Evolutionary conservation across 2,888 invertebrate genomes (phyloP).

Genomic region (Agrotis clavis): DNA sequence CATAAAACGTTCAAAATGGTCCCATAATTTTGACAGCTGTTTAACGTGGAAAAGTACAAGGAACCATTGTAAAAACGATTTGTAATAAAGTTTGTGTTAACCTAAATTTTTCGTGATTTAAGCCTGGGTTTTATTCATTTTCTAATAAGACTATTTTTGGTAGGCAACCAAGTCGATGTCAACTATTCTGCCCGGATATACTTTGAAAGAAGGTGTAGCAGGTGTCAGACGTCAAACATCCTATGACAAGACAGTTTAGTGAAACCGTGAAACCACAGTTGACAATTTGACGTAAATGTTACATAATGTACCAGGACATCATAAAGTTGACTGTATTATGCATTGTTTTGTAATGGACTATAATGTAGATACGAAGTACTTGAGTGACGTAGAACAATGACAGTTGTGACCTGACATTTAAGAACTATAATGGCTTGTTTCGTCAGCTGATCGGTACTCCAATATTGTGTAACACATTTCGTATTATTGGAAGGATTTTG

Average conservation of each 20-base stretch:
- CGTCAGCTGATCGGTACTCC: background rate
- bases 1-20: too few species aligned
- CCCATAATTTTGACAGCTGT: too few species aligned
- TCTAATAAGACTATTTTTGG: too few species aligned
- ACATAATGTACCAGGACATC: slow-evolving; percentile 34
- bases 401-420: background rate
- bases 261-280: slow-evolving; percentile 17
- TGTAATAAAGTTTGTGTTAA: too few species aligned
- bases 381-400: slow-evolving; percentile 21
- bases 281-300: slow-evolving; percentile 29
- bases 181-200: too few species aligned
- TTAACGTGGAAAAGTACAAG: too few species aligned
- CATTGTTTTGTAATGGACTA: slow-evolving; percentile 40
- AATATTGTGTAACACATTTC: background rate
- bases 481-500: background rate
- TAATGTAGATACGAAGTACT: slow-evolving; percentile 8
- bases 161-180: too few species aligned
- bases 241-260: background rate
- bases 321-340: slow-evolving; percentile 36
- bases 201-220: background rate
- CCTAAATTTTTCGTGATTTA: too few species aligned
- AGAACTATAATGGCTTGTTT: background rate
- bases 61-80: too few species aligned
- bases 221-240: background rate
- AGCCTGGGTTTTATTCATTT: too few species aligned